Conservation (phyloP, 2,113 vertebrate genomes). For the Xerus inauris region DNA sequence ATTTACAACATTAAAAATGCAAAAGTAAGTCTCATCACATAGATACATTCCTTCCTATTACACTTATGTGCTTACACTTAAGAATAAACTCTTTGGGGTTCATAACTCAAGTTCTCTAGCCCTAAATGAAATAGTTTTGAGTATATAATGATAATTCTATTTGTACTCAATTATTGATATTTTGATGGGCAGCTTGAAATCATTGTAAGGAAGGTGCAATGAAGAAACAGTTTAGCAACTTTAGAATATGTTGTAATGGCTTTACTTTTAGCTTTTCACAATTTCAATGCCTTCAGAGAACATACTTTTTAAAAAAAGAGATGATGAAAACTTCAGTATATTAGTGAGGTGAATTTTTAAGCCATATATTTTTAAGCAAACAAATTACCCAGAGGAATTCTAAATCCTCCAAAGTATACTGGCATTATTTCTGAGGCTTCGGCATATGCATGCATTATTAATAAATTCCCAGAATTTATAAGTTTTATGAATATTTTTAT, state of each 20-base stretch:
- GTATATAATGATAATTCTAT: neutral
- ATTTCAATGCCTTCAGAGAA: neutral
- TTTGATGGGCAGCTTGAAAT: constrained; percentile 41
- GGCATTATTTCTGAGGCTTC: neutral
- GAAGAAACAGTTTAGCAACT: neutral
- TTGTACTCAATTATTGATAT: constrained; percentile 33
- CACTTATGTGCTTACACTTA: neutral
- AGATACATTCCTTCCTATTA: neutral
- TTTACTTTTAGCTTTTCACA: constrained; percentile 1
- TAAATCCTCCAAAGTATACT: constrained; percentile 49
- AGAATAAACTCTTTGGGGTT: neutral
- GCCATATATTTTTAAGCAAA: constrained; percentile 58
- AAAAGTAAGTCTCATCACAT: neutral
- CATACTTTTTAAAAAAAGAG: constrained; percentile 27
- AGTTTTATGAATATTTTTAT: constrained; percentile 55
- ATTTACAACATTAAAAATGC: neutral
- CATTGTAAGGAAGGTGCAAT: neutral
- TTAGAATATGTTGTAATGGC: constrained; percentile 15
- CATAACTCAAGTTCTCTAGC: neutral
- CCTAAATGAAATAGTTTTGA: neutral
- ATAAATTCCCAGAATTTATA: constrained; percentile 52
- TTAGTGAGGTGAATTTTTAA: constrained; percentile 33
- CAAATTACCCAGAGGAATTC: constrained; percentile 69
- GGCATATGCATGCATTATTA: constrained; percentile 64
- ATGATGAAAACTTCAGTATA: constrained; percentile 41